Conservation (phyloP, 2,113 vertebrate species). For the Agapornis roseicollis region DNA sequence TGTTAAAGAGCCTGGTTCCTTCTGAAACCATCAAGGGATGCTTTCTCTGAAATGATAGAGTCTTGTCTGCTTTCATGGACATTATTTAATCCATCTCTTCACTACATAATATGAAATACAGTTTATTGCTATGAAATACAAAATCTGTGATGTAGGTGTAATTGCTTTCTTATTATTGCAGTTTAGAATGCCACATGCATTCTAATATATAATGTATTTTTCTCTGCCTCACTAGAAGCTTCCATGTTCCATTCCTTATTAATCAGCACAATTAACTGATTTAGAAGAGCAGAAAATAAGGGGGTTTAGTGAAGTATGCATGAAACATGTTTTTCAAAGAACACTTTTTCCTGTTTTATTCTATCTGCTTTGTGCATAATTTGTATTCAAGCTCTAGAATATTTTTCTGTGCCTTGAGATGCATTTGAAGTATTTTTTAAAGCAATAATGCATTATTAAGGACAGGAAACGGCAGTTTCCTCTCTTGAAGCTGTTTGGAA, state of each 20-base stretch:
- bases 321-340: neutral
- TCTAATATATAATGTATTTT: neutral
- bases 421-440: constrained; percentile 46
- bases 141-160: neutral
- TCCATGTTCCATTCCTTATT: neutral
- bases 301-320: neutral
- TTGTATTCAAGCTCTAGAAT: constrained; percentile 26
- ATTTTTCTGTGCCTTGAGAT: constrained; percentile 5
- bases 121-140: neutral
- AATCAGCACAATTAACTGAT: neutral
- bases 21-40: neutral
- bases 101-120: neutral
- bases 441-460: constrained; percentile 27
- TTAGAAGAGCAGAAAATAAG: neutral
- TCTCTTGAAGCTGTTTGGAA: neutral
- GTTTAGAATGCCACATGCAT: neutral
- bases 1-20: neutral
- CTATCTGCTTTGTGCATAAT: neutral
- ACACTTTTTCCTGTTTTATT: neutral
- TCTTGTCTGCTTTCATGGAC: neutral
- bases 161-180: neutral
- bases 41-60: neutral
- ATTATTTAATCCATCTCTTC: neutral
- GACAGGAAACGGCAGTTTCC: constrained; percentile 37
- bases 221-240: neutral